Base-by-base conservation (phyloP, 2,888 invertebrate genomes). In the Anaspis maculata region DNA sequence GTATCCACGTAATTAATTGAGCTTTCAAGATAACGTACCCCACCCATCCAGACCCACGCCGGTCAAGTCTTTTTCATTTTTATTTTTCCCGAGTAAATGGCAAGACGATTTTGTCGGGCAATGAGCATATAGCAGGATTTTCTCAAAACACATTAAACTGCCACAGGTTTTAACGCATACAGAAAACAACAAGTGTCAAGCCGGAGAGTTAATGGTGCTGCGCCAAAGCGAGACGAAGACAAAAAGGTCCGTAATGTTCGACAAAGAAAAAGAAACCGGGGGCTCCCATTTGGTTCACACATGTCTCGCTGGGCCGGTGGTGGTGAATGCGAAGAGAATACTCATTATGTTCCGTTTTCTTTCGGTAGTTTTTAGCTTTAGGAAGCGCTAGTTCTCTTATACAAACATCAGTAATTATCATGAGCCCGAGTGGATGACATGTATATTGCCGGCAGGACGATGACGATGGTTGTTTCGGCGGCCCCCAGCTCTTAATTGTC, bases 171-270 rank as follows among this genome's bases (percentile, higher is more conserved):
- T 35, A 39, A 39, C 34, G n/a, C n/a, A 34, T 34, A 23, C 13
- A 47, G 53, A 54, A 53, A 49, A 54, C 51, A 57, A 57, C 58
- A 58, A 58, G 58, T 58, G 58, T 58, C 58, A 58, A 51, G n/a
- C 52, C 49, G 44, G 42, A 30, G 39, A 56, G 52, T 55, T 57
- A 57, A 57, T 57, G 57, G 55, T 51, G 53, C 48, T 51, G 53
- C 50, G 47, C 50, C 52, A 51, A 56, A 45, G 51, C 51, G 32
- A 36, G 39, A 39, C 29, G 30, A 30, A 36, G 39, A 36, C 32
- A 32, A 39, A 39, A 28, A 35, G 26, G 22, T n/a, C 13, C n/a
- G 15, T 15, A 24, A 25, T 19, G 22, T 26, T 32, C 23, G 35
- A 39, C 39, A 36, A 36, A 39, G 39, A 39, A 15, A 39, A n/a